Percentiles rank a stretch among this genome's conserved stretches.
These are phyloP conservation scores for Vanacampus margaritifer DNA, from an alignment of 2,113 vertebrate genomes.

Conservation along the genomic window DNA sequence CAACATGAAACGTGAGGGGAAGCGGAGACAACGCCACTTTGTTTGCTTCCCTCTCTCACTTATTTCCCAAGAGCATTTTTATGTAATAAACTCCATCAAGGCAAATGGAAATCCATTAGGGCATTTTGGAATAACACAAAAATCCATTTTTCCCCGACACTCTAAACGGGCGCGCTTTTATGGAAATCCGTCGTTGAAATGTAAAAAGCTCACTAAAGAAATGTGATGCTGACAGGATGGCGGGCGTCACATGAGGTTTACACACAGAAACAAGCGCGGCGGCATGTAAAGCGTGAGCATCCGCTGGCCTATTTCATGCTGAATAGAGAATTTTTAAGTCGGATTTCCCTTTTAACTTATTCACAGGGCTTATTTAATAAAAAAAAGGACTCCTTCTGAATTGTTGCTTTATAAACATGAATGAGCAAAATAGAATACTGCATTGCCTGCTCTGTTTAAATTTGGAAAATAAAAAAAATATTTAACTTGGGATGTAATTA, in stretches of 20 bases:
- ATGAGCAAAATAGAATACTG: not conserved
- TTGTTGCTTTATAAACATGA: not conserved
- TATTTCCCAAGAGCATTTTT: slow-evolving; percentile 1
- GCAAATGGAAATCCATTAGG: slow-evolving; percentile 10
- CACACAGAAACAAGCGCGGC: not conserved
- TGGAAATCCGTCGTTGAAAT: not conserved
- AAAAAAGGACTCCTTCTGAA: not conserved
- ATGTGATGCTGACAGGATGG: slow-evolving; percentile 1
- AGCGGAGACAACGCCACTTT: not conserved
- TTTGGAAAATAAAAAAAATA: too few species aligned
- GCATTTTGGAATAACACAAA: slow-evolving; percentile 2
- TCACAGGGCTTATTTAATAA: not conserved
- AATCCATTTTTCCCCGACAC: not conserved
- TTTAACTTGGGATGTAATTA: too few species aligned
- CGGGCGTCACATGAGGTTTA: not conserved
- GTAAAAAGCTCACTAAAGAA: slow-evolving; percentile 1
- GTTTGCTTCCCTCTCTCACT: not conserved
- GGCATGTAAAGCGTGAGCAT: not conserved
- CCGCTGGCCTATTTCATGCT: not conserved
- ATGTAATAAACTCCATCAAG: slow-evolving; percentile 9
- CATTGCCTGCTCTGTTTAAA: too few species aligned
- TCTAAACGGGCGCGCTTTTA: not conserved
- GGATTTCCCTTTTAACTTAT: not conserved
- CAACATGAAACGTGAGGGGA: not conserved
- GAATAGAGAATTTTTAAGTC: not conserved